Evolutionary conservation across 2,797 vertebrate genomes (phyloP).

Genomic region (Malacoraja senta): DNA sequence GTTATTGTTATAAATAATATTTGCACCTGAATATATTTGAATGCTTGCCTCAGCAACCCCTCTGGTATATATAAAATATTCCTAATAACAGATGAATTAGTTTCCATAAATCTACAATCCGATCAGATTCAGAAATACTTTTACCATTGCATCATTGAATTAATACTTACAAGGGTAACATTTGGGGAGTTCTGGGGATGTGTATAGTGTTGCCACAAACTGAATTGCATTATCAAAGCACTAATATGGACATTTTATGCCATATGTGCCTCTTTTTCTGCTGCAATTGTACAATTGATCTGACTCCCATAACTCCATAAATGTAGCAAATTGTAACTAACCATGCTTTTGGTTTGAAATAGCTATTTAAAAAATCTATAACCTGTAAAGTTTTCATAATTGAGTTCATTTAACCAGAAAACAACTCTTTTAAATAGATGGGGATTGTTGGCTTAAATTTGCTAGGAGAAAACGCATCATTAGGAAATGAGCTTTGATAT

Average conservation of each 20-base stretch:
- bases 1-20: not conserved
- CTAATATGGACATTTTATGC: not conserved
- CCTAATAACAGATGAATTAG: not conserved
- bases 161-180: not conserved
- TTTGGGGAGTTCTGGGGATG: not conserved
- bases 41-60: not conserved
- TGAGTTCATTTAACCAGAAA: not conserved
- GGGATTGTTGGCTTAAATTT: not conserved
- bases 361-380: not conserved
- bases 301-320: not conserved
- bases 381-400: not conserved
- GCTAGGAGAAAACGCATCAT: not conserved
- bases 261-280: not conserved
- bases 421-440: not conserved
- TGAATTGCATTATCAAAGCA: not conserved
- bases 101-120: not conserved
- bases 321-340: not conserved
- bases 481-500: not conserved
- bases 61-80: not conserved
- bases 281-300: not conserved
- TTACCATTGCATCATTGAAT: not conserved
- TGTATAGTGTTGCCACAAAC: not conserved
- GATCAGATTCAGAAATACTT: not conserved
- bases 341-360: not conserved
- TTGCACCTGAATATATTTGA: not conserved